phyloP scores from a whole-genome alignment of 92 coral and sea anemone genomes.

The Scolanthus callimorphus region DNA sequence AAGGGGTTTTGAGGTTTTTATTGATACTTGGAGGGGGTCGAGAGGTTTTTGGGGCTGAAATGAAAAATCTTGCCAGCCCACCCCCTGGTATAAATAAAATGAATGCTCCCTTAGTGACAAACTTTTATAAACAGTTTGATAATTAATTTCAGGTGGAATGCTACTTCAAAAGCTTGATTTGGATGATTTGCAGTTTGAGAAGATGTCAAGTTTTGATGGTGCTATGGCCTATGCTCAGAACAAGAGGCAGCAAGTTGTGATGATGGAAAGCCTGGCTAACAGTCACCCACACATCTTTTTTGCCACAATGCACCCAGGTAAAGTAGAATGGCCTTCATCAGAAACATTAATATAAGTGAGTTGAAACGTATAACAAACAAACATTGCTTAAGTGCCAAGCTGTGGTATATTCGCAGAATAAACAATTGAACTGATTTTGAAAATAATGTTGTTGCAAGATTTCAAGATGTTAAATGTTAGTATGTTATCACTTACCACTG shows the following conservation, averaged over 20 bases:
- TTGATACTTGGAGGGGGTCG: too few relatives aligned
- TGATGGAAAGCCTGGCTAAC: conserved; percentile 90
- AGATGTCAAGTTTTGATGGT: conserved; percentile 87
- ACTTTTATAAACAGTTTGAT: neutral
- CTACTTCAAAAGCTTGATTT: conserved; percentile 67
- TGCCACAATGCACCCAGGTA: conserved; percentile 98
- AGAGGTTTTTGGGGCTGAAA: too few relatives aligned
- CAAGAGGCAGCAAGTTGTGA: conserved; percentile 92
- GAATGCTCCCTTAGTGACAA: neutral
- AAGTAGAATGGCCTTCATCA: neutral
- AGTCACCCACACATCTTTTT: conserved; percentile 72
- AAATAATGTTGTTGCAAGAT: too few relatives aligned
- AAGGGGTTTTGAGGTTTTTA: too few relatives aligned
- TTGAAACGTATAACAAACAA: too few relatives aligned
- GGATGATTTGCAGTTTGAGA: conserved; percentile 83
- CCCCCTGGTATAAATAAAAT: too few relatives aligned
- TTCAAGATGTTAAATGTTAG: too few relatives aligned
- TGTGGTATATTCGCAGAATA: too few relatives aligned
- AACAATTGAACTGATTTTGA: too few relatives aligned
- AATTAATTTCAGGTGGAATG: conserved; percentile 73
- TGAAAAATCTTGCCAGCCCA: too few relatives aligned
- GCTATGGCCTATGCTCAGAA: conserved; percentile 92
- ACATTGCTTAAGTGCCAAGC: too few relatives aligned
- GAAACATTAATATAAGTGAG: neutral
- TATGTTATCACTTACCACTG: too few relatives aligned